Conservation (phyloP, 2,113 vertebrate genomes). For the Bufo bufo region DNA sequence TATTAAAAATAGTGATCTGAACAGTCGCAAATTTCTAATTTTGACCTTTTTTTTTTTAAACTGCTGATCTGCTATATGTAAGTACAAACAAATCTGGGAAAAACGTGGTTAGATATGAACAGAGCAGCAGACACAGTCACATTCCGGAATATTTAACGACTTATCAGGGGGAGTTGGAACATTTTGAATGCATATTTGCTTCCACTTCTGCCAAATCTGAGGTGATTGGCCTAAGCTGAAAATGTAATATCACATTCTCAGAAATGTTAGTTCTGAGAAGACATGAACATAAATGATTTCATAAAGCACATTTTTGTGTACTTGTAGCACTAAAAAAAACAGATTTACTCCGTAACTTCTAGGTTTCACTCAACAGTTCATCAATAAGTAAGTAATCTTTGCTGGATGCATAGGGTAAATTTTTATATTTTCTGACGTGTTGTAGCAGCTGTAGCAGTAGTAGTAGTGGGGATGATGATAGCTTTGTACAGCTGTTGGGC, state of each 20-base stretch:
- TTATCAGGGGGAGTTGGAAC: constrained; percentile 24
- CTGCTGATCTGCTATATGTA: no score
- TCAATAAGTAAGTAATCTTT: no score
- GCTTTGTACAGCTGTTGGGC: no score
- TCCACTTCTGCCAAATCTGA: neutral
- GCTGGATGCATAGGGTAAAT: no score
- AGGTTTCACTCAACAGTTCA: no score
- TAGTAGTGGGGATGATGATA: no score
- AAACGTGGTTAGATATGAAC: neutral
- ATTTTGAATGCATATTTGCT: neutral
- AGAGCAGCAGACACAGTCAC: neutral
- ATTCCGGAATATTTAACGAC: neutral
- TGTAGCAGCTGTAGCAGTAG: no score
- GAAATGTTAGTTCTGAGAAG: neutral
- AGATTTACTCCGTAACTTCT: neutral
- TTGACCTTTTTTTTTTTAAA: neutral
- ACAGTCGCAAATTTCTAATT: neutral
- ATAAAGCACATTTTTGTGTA: neutral
- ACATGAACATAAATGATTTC: neutral
- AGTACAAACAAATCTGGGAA: neutral
- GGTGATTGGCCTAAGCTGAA: neutral
- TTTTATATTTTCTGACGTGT: no score
- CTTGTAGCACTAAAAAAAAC: neutral
- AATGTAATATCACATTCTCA: neutral
- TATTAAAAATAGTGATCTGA: no score